Base-by-base conservation (phyloP, 2,888 invertebrate species). In the Dryocosmus kuriphilus region DNA sequence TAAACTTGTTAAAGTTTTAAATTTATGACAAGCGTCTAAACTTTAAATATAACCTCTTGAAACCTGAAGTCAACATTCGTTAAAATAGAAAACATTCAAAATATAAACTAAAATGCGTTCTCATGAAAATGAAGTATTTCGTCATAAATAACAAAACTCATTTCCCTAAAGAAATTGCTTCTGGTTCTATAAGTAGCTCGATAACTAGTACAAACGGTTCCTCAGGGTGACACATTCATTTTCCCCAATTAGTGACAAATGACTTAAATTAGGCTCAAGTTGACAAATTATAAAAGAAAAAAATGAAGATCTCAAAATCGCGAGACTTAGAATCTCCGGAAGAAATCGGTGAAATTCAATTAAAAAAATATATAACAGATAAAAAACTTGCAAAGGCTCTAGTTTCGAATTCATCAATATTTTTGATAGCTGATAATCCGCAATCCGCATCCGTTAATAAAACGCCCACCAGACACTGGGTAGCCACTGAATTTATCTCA, bases 371-470 rank as follows among this genome's bases (percentile, higher is more conserved):
- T 57, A 14, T 22, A 57, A 19, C 27, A 67, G 46, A 67, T 46
- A 27, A 46, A 67, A 30, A 3, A 27, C 16, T 67, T 67, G 27
- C 27, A 27, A 67, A n/a, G 7, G 46, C 27, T 67, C 27, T 27
- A 65, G 22, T 32, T 65, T 24, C n/a, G n/a, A 8, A 67, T 67
- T 19, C 84, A 78, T 84, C 84, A 85, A 83, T 85, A 85, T 84
- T 85, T 84, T 84, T 86, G 85, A 88, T 88, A 85, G 85, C 84
- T 86, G 81, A 81, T 81, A 84, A 86, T 86, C 82, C 83, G 76
- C 79, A 84, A 86, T 86, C 82, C 83, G 76, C 79, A 79, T 84
- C 86, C 87, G 86, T 86, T 86, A 89, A 88, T 88, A 88, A 89
- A 87, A 85, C 86, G 85, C 86, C 85, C 86, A 88, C 85, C 84